Percentiles rank a stretch among this genome's conserved stretches.
These are phyloP conservation scores for Naja naja DNA, from an alignment of 2,113 vertebrate genomes.

Conservation along the genomic window DNA sequence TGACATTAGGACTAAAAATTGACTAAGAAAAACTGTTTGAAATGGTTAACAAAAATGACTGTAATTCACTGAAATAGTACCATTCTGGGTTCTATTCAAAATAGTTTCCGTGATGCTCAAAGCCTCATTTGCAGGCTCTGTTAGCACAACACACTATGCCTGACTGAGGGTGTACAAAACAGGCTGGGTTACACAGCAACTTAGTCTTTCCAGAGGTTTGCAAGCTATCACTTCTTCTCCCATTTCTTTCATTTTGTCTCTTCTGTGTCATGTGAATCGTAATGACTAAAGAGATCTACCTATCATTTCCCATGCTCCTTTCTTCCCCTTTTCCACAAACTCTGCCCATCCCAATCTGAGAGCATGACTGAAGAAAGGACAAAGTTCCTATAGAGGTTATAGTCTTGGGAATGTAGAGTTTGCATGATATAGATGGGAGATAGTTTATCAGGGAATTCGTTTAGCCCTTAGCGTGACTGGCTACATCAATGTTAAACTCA, in stretches of 20 bases:
- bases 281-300: not conserved
- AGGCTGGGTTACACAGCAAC: not conserved
- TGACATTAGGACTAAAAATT: conserved; percentile 23
- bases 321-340: not conserved
- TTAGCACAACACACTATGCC: not conserved
- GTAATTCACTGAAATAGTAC: not conserved
- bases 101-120: not conserved
- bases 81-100: not conserved
- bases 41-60: conserved; percentile 43
- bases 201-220: not conserved
- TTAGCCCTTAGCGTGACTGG: not conserved
- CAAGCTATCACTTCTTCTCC: not conserved
- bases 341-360: not conserved
- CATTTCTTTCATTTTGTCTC: not conserved
- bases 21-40: conserved; percentile 29
- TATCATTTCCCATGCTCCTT: not conserved
- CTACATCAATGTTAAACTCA: not conserved
- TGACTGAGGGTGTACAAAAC: not conserved
- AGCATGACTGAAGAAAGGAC: not conserved
- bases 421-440: not conserved
- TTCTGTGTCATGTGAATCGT: not conserved
- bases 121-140: not conserved
- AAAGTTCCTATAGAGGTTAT: not conserved
- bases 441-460: not conserved
- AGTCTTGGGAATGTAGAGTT: not conserved